Evolutionary conservation across 2,888 invertebrate genomes (phyloP), one percentile per base, ranked within the genome.

Genomic region (Apodemia hepburni): DNA sequence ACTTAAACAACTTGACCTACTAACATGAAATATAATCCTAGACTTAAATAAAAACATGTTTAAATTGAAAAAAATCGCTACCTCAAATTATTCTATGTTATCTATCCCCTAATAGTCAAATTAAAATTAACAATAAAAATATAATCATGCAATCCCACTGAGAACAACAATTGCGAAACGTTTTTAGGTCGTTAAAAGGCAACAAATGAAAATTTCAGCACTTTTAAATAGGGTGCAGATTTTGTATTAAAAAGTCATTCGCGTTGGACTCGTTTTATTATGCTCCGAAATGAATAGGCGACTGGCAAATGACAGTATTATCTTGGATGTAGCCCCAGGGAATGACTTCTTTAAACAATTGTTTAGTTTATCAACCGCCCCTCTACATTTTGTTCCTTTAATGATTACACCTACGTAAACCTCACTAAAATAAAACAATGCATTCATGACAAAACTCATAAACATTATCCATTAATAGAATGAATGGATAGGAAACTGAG

Each of bases 181-280:
- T 54, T 54, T 54, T 54, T 54, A 54, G 54, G 54, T 54, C 54
- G 15, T 54, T 27, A 27, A 29, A 29, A 15, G 54, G 54, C 27
- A 54, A 54, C 54, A 54, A 54, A 54, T 54, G 54, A 54, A 54
- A 27, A 54, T 54, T 54, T 54, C 54, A 54, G 54, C 54, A 54
- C 54, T 54, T 33, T 54, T 27, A 61, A 64, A 64, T 58, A 58
- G 49, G 59, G 51, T 60, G 61, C 62, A 62, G 59, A 59, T 59
- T 64, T 62, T 58, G 57, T 66, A 65, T 66, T 64, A 67, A 67
- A 64, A 66, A 63, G 61, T 66, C 67, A 66, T 67, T 67, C 63
- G 61, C 47, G 38, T 61, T 38, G 59, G 59, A 60, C 61, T 61
- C 62, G 64, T 64, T 61, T 64, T 47, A 67, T 67, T 66, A 63